Conservation (phyloP, 1,140 invertebrate species). For the Macrobrachium rosenbergii region DNA sequence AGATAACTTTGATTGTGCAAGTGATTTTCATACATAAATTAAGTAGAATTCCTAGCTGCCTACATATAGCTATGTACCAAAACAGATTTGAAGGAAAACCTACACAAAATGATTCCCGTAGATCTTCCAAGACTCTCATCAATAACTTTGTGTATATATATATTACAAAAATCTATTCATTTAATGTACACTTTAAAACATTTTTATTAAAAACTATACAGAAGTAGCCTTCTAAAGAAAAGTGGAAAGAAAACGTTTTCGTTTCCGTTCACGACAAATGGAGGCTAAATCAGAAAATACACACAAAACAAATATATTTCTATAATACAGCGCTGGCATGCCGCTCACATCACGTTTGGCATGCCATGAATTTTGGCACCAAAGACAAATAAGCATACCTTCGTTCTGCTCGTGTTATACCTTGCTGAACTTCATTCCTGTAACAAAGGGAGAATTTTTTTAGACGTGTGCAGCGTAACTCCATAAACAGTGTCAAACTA, state of each 20-base stretch:
- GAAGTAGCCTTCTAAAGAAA: background rate
- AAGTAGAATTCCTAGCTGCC: constrained; percentile 55
- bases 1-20: constrained; percentile 58
- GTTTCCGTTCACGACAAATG: constrained; percentile 28
- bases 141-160: constrained; percentile 43
- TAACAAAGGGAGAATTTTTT: constrained; percentile 24
- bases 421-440: constrained; percentile 67
- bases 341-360: constrained; percentile 23
- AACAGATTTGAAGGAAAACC: constrained; percentile 35
- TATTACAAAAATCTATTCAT: constrained; percentile 27
- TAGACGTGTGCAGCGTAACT: background rate
- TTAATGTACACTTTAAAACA: constrained; percentile 49
- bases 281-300: constrained; percentile 49
- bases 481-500: no score
- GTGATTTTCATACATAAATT: constrained; percentile 49
- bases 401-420: constrained; percentile 47
- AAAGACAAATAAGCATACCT: constrained; percentile 31
- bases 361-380: constrained; percentile 46
- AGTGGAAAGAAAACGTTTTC: background rate
- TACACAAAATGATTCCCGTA: constrained; percentile 45
- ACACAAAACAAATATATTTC: constrained; percentile 53
- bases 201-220: constrained; percentile 24
- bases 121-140: constrained; percentile 19
- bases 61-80: constrained; percentile 57
- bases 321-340: constrained; percentile 15